A percentile compares a stretch with the other conserved stretches of the same genome.
phyloP scores from a whole-genome alignment of 2,888 invertebrate genomes.

The Silvanus unidentatus region DNA sequence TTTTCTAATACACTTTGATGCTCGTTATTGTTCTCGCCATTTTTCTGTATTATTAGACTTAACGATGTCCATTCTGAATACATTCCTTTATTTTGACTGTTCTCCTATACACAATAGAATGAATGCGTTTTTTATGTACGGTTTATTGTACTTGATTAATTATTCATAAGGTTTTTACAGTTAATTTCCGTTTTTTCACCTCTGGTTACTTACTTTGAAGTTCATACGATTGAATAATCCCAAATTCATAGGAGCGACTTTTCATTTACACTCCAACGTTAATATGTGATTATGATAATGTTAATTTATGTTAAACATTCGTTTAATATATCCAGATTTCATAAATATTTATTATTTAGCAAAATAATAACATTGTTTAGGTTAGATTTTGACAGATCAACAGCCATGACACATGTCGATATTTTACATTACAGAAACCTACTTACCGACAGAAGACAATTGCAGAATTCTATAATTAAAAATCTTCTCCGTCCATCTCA shows the following conservation, averaged over 20 bases:
- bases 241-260: slow-evolving; percentile 63
- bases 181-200: background rate
- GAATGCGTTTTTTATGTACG: slow-evolving; percentile 1
- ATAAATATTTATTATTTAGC: no score
- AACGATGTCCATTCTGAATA: slow-evolving; percentile 81
- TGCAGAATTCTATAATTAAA: no score
- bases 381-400: no score
- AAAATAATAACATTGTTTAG: no score
- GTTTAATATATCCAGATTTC: no score
- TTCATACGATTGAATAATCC: slow-evolving; percentile 76
- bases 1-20: slow-evolving; percentile 73
- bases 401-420: no score
- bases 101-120: slow-evolving; percentile 44
- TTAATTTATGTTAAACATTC: no score
- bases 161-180: background rate
- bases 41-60: slow-evolving; percentile 59
- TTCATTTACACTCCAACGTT: slow-evolving; percentile 1
- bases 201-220: slow-evolving; percentile 55
- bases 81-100: slow-evolving; percentile 65
- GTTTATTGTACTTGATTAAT: background rate
- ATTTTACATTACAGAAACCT: no score
- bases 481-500: no score
- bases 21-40: slow-evolving; percentile 47
- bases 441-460: no score
- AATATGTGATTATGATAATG: no score